Evolutionary conservation across 2,113 vertebrate genomes (phyloP).

Genomic region (Lonchura striata): DNA sequence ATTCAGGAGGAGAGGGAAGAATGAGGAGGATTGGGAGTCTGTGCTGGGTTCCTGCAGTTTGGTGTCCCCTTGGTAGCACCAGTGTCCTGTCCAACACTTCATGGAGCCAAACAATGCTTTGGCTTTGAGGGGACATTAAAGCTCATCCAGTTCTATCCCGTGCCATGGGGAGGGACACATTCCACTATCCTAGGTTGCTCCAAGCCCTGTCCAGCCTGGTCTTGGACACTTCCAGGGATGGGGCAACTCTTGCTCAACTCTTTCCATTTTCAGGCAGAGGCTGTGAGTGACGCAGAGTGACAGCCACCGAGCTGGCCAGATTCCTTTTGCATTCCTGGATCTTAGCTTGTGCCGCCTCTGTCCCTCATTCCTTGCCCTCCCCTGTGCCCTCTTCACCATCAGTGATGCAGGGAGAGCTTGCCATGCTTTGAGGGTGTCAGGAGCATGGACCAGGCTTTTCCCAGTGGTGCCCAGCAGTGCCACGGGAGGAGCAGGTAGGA

Average conservation of each 20-base stretch:
- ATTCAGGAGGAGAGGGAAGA: background rate
- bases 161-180: background rate
- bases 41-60: background rate
- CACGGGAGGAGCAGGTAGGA: background rate
- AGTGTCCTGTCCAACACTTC: background rate
- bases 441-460: background rate
- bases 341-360: background rate
- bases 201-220: background rate
- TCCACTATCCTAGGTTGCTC: background rate
- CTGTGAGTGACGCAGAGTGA: background rate
- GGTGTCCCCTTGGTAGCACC: background rate
- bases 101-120: background rate
- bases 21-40: background rate
- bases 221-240: background rate
- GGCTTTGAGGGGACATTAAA: background rate
- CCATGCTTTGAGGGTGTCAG: background rate
- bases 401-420: accelerated
- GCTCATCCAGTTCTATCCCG: background rate
- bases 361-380: background rate
- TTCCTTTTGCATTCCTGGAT: background rate
- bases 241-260: background rate
- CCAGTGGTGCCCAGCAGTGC: background rate
- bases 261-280: background rate
- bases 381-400: background rate
- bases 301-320: background rate